Evolutionary conservation across 2,888 invertebrate species (phyloP).

Genomic region (Volucella zonaria): DNA sequence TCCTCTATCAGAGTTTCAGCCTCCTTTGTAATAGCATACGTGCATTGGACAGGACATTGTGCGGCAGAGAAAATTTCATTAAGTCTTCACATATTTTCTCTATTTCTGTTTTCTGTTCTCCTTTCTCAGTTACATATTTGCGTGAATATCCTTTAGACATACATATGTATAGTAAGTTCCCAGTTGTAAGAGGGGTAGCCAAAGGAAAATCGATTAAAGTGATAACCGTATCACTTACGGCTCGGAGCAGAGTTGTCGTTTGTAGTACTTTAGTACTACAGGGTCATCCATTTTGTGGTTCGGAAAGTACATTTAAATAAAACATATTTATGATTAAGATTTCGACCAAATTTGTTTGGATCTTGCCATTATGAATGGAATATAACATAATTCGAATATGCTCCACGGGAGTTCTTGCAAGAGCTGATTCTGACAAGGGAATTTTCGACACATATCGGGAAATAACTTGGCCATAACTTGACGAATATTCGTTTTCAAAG

Average conservation of each 20-base stretch:
- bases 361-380: too few species aligned
- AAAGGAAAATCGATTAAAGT: conserved; percentile 61
- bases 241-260: not conserved
- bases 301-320: too few species aligned
- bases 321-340: too few species aligned
- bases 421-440: too few species aligned
- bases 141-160: conserved; percentile 28
- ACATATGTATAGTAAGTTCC: conserved; percentile 4
- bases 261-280: not conserved
- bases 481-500: too few species aligned
- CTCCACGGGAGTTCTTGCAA: too few species aligned
- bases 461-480: too few species aligned
- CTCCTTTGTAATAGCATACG: conserved; percentile 15
- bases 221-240: conserved; percentile 50
- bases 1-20: conserved; percentile 25
- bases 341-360: too few species aligned
- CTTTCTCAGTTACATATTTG: conserved; percentile 6
- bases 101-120: not conserved
- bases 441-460: too few species aligned
- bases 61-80: conserved; percentile 62
- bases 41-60: conserved; percentile 42
- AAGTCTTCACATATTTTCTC: conserved; percentile 35
- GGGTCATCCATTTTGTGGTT: too few species aligned
- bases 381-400: too few species aligned
- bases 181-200: conserved; percentile 5